phyloP scores from a whole-genome alignment of 2,113 vertebrate genomes.

The Patagioenas fasciata region DNA sequence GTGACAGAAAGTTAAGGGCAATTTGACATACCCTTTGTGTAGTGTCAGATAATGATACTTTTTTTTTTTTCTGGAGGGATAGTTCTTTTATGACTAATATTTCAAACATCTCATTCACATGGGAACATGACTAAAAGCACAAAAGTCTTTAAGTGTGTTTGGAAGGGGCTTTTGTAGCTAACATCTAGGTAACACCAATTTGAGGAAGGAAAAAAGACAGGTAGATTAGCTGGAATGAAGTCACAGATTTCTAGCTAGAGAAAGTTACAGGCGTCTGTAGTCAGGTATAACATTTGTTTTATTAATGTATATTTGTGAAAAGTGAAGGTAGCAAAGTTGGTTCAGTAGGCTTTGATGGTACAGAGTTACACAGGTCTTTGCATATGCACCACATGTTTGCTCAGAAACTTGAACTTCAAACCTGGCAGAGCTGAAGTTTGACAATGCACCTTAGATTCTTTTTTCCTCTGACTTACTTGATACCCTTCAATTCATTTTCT shows the following conservation, averaged over 20 bases:
- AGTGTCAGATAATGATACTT: neutral
- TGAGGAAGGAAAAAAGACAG: neutral
- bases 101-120: neutral
- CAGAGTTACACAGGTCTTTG: neutral
- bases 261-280: neutral
- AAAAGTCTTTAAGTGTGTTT: neutral
- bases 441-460: neutral
- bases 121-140: neutral
- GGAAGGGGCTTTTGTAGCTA: neutral
- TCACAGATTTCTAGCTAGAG: neutral
- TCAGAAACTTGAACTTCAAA: neutral
- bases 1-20: constrained; percentile 15
- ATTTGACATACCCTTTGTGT: neutral
- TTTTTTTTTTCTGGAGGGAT: neutral
- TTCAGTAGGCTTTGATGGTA: neutral
- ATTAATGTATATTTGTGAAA: neutral
- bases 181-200: neutral
- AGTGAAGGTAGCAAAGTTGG: neutral
- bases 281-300: neutral
- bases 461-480: neutral
- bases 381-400: neutral
- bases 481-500: neutral
- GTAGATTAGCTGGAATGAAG: neutral
- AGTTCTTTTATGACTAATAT: constrained; percentile 19
- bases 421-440: neutral